Evolutionary conservation across 2,888 invertebrate species (phyloP).

Genomic region (Brachynemurus nebulosus): DNA sequence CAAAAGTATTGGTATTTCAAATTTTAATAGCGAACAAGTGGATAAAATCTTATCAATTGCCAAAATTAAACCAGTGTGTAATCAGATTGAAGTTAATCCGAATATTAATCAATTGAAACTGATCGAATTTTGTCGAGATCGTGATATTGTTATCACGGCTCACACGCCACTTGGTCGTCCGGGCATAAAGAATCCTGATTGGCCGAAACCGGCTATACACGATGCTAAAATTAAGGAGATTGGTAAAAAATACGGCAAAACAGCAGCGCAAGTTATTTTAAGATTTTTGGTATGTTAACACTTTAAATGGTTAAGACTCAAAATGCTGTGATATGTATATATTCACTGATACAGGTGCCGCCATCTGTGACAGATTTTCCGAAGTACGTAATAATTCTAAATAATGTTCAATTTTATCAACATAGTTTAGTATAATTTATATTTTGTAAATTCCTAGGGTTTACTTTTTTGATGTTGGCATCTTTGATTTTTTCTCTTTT

Average conservation of each 20-base stretch:
- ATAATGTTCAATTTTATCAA: too few relatives aligned
- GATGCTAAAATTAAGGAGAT: slow-evolving; percentile 38
- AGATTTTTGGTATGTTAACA: slow-evolving; percentile 44
- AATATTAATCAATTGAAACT: slow-evolving; percentile 56
- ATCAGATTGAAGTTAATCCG: slow-evolving; percentile 48
- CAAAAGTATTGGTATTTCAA: slow-evolving; percentile 62
- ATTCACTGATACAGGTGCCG: too few relatives aligned
- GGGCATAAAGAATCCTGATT: slow-evolving; percentile 29
- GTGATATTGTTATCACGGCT: slow-evolving; percentile 48
- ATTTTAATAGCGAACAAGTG: slow-evolving; percentile 60
- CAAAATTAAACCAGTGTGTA: slow-evolving; percentile 42
- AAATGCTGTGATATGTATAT: too few relatives aligned
- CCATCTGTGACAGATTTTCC: too few relatives aligned
- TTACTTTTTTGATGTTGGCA: too few relatives aligned
- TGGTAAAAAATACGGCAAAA: slow-evolving; percentile 46
- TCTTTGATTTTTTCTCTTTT: too few relatives aligned
- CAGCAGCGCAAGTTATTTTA: slow-evolving; percentile 45
- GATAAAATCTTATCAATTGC: slow-evolving; percentile 43
- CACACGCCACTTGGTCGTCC: slow-evolving; percentile 63
- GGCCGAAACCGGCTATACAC: slow-evolving; percentile 39
- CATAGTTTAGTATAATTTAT: too few relatives aligned
- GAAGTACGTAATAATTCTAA: too few relatives aligned
- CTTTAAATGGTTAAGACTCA: not conserved
- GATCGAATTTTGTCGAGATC: slow-evolving; percentile 48
- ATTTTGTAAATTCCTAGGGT: too few relatives aligned